Conservation (phyloP, 2,888 invertebrate species). For the Troides aeacus region DNA sequence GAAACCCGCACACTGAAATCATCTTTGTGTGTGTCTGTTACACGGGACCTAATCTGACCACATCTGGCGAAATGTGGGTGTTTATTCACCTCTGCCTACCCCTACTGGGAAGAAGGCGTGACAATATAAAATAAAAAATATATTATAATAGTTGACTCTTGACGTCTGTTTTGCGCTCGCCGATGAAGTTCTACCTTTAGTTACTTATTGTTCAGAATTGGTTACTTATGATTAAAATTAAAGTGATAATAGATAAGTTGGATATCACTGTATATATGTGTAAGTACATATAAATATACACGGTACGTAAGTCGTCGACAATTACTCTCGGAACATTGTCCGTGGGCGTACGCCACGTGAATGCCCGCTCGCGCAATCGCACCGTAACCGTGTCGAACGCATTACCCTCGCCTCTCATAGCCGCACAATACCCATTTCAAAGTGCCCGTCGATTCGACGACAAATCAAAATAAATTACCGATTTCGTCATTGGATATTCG, state of each 20-base stretch:
- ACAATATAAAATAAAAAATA: too few relatives aligned
- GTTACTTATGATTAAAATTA: neutral
- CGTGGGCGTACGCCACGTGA: conserved; percentile 47
- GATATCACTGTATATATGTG: neutral
- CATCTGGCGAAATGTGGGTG: too few relatives aligned
- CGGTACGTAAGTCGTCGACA: conserved; percentile 8
- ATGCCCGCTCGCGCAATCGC: conserved; percentile 54
- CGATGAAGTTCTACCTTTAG: too few relatives aligned
- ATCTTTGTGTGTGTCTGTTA: too few relatives aligned
- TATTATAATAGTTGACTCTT: too few relatives aligned
- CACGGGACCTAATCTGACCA: too few relatives aligned
- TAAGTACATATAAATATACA: neutral
- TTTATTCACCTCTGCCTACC: too few relatives aligned
- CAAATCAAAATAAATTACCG: conserved; percentile 67
- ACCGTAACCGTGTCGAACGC: conserved; percentile 60
- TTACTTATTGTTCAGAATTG: neutral
- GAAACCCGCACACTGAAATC: too few relatives aligned
- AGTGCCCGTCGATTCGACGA: conserved; percentile 56
- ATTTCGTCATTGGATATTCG: conserved; percentile 71
- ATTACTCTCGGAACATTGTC: conserved; percentile 18
- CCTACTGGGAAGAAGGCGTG: too few relatives aligned
- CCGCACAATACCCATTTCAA: conserved; percentile 64
- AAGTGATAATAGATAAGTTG: neutral
- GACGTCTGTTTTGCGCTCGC: too few relatives aligned
- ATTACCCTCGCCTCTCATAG: conserved; percentile 59